These are phyloP conservation scores for Dendroctonus valens DNA, from an alignment of 1,140 invertebrate species.

Conservation along the genomic window DNA sequence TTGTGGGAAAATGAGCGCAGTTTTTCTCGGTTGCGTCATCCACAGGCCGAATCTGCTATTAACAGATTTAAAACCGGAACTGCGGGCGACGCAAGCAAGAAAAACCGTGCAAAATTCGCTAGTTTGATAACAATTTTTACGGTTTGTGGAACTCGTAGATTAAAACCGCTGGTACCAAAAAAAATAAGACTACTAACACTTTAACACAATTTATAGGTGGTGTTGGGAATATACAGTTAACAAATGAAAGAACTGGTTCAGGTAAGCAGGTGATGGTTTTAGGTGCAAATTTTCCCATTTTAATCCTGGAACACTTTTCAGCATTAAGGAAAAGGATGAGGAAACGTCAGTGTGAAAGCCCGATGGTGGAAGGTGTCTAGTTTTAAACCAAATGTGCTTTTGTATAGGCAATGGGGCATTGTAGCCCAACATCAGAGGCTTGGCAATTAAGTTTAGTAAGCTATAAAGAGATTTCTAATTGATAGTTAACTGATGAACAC, in stretches of 20 bases:
- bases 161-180: too few relatives aligned
- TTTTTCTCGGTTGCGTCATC: too few relatives aligned
- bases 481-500: too few relatives aligned
- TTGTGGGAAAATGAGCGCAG: too few relatives aligned
- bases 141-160: too few relatives aligned
- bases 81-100: too few relatives aligned
- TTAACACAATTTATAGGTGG: slow-evolving; percentile 40
- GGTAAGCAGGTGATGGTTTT: slow-evolving; percentile 6
- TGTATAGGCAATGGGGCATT: background rate
- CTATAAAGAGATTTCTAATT: background rate
- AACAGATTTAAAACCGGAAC: too few relatives aligned
- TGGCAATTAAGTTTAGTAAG: background rate
- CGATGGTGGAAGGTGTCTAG: background rate
- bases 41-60: too few relatives aligned
- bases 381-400: background rate
- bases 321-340: slow-evolving; percentile 60
- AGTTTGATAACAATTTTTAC: too few relatives aligned
- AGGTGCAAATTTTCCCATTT: background rate
- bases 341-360: slow-evolving; percentile 56
- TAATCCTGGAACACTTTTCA: slow-evolving; percentile 44
- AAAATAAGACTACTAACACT: too few relatives aligned
- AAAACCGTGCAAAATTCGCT: too few relatives aligned
- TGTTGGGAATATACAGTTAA: slow-evolving; percentile 50
- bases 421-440: background rate
- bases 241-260: slow-evolving; percentile 41